Evolutionary conservation across 2,888 invertebrate species (phyloP).

Genomic region (Spilarctia lutea): DNA sequence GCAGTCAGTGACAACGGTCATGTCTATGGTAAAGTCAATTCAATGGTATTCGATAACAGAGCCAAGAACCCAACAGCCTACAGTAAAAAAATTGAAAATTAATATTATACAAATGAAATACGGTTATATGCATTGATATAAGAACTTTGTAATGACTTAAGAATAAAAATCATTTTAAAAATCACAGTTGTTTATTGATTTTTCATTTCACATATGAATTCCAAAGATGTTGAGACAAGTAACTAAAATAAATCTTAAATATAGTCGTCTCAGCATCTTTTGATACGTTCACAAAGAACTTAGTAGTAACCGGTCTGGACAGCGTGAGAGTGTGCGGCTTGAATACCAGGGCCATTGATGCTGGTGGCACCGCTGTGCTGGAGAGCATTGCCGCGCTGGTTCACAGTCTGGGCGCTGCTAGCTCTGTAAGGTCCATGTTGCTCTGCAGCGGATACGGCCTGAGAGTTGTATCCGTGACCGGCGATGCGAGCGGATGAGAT

Average conservation of each 20-base stretch:
- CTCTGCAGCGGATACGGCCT: constrained; percentile 70
- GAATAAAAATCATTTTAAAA: constrained; percentile 34
- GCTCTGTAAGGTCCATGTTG: constrained; percentile 62
- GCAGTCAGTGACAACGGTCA: constrained; percentile 71
- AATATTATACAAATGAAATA: neutral
- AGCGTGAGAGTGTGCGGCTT: constrained; percentile 71
- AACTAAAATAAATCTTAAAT: constrained; percentile 24
- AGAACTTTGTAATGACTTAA: constrained; percentile 10
- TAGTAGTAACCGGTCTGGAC: constrained; percentile 71
- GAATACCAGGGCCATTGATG: constrained; percentile 70
- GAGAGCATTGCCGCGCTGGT: constrained; percentile 61
- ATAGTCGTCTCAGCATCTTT: constrained; percentile 74
- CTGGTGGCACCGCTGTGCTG: constrained; percentile 72
- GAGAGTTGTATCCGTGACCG: constrained; percentile 52
- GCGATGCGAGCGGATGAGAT: constrained; percentile 65
- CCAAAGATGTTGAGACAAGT: constrained; percentile 74
- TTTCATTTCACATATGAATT: constrained; percentile 20
- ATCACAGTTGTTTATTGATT: constrained; percentile 62
- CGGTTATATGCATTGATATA: neutral
- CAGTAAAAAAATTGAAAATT: constrained; percentile 8
- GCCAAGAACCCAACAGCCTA: constrained; percentile 35
- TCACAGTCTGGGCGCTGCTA: constrained; percentile 68
- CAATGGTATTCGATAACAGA: constrained; percentile 60
- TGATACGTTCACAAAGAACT: constrained; percentile 31
- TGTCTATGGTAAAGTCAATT: constrained; percentile 66